These are phyloP conservation scores for Eristalis tenax DNA, from an alignment of 2,888 invertebrate species.

Conservation along the genomic window DNA sequence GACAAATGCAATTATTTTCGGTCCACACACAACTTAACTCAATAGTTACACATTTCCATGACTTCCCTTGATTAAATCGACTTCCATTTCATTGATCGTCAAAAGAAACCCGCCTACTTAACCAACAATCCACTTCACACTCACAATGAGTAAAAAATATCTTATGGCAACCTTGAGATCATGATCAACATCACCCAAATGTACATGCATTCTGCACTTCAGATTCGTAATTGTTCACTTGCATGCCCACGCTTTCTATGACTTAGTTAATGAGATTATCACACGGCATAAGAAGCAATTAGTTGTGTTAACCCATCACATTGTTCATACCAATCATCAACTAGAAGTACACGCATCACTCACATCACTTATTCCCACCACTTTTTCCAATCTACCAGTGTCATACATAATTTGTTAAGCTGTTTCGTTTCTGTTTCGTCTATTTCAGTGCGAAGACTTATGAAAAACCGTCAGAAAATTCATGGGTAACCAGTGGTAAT, in stretches of 20 bases:
- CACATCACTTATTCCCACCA: not conserved
- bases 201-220: not conserved
- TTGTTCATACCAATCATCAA: not conserved
- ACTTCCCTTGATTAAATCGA: not conserved
- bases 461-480: constrained; percentile 73
- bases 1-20: too few relatives aligned
- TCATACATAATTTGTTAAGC: not conserved
- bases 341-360: not conserved
- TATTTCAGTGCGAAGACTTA: constrained; percentile 64
- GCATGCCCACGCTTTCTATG: not conserved
- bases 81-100: not conserved
- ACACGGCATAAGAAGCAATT: not conserved
- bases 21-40: too few relatives aligned
- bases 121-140: not conserved
- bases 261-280: not conserved
- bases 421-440: not conserved
- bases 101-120: not conserved
- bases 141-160: not conserved
- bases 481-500: constrained; percentile 84
- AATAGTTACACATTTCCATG: too few relatives aligned
- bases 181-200: not conserved
- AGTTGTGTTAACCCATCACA: not conserved
- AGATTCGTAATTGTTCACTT: not conserved
- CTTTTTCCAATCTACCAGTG: not conserved
- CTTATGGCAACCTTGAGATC: not conserved